phyloP scores from a whole-genome alignment of 2,113 vertebrate genomes.

The Dromaius novaehollandiae region DNA sequence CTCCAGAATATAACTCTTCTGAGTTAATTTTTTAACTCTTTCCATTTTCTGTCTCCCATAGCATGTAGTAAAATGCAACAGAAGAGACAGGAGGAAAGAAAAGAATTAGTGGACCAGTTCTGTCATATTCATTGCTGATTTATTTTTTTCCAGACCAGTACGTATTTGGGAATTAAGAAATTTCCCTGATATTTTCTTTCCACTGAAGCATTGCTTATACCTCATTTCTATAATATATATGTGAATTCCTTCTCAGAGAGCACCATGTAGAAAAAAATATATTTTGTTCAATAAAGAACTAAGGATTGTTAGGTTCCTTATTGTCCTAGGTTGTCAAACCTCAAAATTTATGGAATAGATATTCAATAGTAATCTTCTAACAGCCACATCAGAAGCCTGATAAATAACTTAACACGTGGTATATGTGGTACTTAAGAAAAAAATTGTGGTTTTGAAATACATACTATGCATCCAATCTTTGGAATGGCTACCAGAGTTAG shows the following conservation, averaged over 20 bases:
- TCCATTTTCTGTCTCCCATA: neutral
- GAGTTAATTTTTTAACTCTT: neutral
- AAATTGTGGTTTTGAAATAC: neutral
- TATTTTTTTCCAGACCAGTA: neutral
- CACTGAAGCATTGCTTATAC: neutral
- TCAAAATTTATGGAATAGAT: neutral
- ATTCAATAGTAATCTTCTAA: neutral
- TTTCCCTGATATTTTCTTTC: neutral
- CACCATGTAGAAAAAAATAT: neutral
- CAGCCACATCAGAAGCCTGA: neutral
- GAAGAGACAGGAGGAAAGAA: neutral
- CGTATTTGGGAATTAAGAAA: neutral
- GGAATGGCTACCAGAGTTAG: neutral
- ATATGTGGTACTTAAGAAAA: neutral
- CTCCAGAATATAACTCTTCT: neutral
- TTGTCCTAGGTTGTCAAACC: neutral
- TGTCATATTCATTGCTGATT: neutral
- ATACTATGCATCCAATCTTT: neutral
- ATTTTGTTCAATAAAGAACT: neutral
- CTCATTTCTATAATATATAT: neutral
- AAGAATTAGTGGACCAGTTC: neutral
- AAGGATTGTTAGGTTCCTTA: neutral
- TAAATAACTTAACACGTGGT: neutral
- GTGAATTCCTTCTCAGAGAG: neutral
- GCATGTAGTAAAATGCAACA: conserved; percentile 4